Base-by-base conservation (phyloP, 2,113 vertebrate genomes). In the Lampris megalopsis region DNA sequence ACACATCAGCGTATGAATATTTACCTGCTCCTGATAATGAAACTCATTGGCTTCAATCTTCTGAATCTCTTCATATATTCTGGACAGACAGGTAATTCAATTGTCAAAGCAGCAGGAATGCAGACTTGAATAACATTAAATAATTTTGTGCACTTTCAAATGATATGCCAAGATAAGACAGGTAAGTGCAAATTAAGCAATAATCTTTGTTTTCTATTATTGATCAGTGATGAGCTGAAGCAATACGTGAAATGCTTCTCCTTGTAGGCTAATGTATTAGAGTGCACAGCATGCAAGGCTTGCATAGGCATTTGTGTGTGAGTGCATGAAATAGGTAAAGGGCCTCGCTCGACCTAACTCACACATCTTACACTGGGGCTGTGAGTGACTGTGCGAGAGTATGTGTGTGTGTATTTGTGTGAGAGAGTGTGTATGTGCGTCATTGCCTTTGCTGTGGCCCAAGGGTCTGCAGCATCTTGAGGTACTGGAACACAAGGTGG, bases 11-110 rank as follows among this genome's bases (percentile, higher is more conserved):
- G 11, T 36, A 9, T 45, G 45, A 47, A 10, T 59, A 38, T 74
- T 68, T 93, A 98, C 98, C 95, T 98, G 97, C 74, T 99, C 98
- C 91, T 98, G 97, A 80, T 97, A 99, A 81, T 95, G 96, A 93
- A 99, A 99, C 92, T 97, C 97, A 84, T 98, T 99, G 9, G 95
- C 96, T 84, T 98, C 97, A 68, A 99, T 98, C 92, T 96, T 98
- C 91, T 97, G 98, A 87, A 99, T 98, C 91, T 99, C 98, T 85
- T 96, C 95, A 91, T 97, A 99, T 91, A 99, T 95, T 91, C 98
- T 99, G 88, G 77, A 8, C 2, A 36, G 38, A 66, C 1, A 9
- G 49, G 52, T 48, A 50, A 4, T 71, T 52, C 41, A 64, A 47
- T 59, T 0, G 40, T 60, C 68, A 78, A 24, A 24, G 24, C 13